Conservation (phyloP, 2,888 invertebrate genomes). For the Phragmatobia fuliginosa region DNA sequence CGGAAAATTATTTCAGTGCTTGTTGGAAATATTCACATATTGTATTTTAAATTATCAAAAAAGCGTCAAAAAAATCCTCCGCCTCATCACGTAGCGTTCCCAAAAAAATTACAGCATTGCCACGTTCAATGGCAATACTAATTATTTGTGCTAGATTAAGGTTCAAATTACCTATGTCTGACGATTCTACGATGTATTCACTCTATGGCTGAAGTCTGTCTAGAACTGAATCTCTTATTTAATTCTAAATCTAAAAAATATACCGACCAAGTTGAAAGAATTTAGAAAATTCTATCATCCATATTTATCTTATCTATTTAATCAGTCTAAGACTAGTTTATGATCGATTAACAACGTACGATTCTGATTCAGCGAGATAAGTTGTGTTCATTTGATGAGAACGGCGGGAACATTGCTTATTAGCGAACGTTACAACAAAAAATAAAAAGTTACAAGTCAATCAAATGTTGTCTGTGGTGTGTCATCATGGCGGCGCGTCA, state of each 20-base stretch:
- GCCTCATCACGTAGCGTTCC: no score
- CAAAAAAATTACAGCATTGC: no score
- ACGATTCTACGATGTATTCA: not conserved
- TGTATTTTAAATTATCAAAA: no score
- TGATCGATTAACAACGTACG: slow-evolving; percentile 25
- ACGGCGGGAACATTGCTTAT: slow-evolving; percentile 56
- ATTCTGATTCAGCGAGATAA: slow-evolving; percentile 31
- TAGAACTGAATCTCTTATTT: not conserved
- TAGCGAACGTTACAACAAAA: slow-evolving; percentile 51
- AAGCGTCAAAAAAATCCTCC: no score
- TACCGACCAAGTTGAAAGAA: not conserved
- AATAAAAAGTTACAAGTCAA: slow-evolving; percentile 74
- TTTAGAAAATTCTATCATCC: slow-evolving; percentile 1
- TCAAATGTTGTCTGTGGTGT: slow-evolving; percentile 65
- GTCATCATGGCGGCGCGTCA: slow-evolving; percentile 72
- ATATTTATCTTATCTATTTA: slow-evolving; percentile 18
- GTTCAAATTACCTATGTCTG: not conserved
- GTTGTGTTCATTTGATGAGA: slow-evolving; percentile 33
- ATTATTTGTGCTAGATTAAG: no score
- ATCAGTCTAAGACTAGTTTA: slow-evolving; percentile 15
- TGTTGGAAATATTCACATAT: no score
- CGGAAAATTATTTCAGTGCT: no score
- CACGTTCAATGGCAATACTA: no score
- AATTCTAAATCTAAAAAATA: not conserved
- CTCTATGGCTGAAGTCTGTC: not conserved